Evolutionary conservation across 2,888 invertebrate species (phyloP).

Genomic region (Rhagophthalmus giganteus): DNA sequence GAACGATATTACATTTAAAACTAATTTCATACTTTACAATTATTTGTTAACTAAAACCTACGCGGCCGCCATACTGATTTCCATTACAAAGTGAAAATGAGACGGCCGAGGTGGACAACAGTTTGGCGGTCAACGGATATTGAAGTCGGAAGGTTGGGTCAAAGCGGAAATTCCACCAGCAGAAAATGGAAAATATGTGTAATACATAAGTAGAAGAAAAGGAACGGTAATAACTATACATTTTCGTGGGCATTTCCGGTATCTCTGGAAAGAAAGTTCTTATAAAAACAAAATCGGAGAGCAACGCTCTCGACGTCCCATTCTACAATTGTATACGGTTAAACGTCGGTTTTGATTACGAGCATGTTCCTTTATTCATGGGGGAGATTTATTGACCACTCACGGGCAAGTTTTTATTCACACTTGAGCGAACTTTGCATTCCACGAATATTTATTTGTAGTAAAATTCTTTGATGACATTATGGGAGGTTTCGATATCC

Average conservation of each 20-base stretch:
- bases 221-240: slow-evolving; percentile 9
- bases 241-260: slow-evolving; percentile 8
- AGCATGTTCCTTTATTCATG: slow-evolving; percentile 35
- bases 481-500: slow-evolving; percentile 30
- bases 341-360: too few species aligned
- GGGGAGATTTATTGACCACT: slow-evolving; percentile 42
- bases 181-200: slow-evolving; percentile 46
- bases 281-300: slow-evolving; percentile 8
- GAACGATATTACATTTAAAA: background rate
- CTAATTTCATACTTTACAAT: background rate
- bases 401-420: slow-evolving; percentile 35
- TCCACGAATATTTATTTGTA: slow-evolving; percentile 36
- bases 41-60: background rate
- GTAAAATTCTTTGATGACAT: slow-evolving; percentile 36
- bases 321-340: too few species aligned
- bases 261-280: slow-evolving; percentile 1
- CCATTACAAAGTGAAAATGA: too few species aligned
- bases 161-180: slow-evolving; percentile 41
- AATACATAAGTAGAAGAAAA: slow-evolving; percentile 18
- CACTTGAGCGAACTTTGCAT: slow-evolving; percentile 29
- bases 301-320: too few species aligned
- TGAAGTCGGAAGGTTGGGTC: slow-evolving; percentile 41
- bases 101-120: slow-evolving; percentile 8
- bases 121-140: slow-evolving; percentile 36
- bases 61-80: too few species aligned